These are phyloP conservation scores for Anhinga anhinga DNA, from an alignment of 2,113 vertebrate species.

Conservation along the genomic window DNA sequence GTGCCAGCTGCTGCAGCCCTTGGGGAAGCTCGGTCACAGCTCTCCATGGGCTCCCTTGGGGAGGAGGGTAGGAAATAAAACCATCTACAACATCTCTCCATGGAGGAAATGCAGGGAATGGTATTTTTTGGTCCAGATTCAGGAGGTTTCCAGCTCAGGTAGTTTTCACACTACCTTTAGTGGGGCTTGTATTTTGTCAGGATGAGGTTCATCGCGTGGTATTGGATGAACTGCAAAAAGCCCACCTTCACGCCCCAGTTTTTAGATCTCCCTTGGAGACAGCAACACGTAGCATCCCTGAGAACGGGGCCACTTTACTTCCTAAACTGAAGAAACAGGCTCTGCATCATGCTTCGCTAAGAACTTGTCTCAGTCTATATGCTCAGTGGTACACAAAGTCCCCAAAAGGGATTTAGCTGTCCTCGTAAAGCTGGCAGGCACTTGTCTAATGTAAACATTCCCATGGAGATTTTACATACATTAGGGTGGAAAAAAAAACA, in stretches of 20 bases:
- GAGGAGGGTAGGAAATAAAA: background rate
- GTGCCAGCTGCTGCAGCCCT: background rate
- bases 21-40: background rate
- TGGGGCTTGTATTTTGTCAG: background rate
- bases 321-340: background rate
- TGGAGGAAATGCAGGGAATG: background rate
- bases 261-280: background rate
- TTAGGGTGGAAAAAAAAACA: background rate
- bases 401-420: background rate
- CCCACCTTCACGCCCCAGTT: fast-evolving
- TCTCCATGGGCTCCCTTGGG: background rate
- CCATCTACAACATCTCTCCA: too few relatives aligned
- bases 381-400: background rate
- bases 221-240: background rate
- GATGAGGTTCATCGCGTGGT: background rate
- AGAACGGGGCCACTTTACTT: background rate
- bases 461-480: background rate
- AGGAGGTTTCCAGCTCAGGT: background rate
- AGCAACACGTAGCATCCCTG: background rate
- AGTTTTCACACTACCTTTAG: background rate
- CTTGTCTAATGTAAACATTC: background rate
- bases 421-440: background rate
- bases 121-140: background rate
- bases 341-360: background rate
- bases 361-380: background rate